Percentiles rank a stretch among this genome's conserved stretches.
Conservation (phyloP, 2,113 vertebrate genomes). For the Eolophus roseicapilla region DNA sequence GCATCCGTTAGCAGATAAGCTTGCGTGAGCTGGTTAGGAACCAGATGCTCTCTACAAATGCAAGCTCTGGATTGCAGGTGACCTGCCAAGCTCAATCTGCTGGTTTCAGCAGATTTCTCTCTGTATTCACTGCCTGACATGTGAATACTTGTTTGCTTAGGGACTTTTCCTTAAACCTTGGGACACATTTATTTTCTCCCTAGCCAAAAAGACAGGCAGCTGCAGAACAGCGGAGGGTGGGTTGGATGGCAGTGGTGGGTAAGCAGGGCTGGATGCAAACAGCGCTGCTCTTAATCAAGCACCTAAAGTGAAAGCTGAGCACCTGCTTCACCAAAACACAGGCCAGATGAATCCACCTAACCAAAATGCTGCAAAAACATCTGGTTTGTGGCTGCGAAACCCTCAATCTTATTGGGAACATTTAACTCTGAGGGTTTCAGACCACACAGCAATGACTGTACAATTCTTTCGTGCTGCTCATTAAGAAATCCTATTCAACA, state of each 20-base stretch:
- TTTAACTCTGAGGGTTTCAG: neutral
- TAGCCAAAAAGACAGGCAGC: neutral
- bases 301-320: neutral
- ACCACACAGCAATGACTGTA: neutral
- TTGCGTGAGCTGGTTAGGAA: neutral
- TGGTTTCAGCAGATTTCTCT: neutral
- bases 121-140: neutral
- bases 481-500: slow-evolving; percentile 66
- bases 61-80: neutral
- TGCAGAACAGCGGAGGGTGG: neutral
- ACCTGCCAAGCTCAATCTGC: neutral
- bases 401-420: neutral
- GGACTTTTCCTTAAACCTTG: neutral
- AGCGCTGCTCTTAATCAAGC: neutral
- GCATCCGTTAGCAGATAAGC: neutral
- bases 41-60: neutral
- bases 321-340: neutral
- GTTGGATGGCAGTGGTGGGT: neutral
- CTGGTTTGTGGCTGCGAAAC: neutral
- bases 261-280: neutral
- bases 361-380: neutral
- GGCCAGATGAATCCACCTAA: neutral
- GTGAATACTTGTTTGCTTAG: neutral
- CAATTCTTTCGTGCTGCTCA: neutral
- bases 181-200: neutral